Evolutionary conservation across 2,888 invertebrate species (phyloP), one percentile per base, ranked within the genome.

Genomic region (Merodon equestris): DNA sequence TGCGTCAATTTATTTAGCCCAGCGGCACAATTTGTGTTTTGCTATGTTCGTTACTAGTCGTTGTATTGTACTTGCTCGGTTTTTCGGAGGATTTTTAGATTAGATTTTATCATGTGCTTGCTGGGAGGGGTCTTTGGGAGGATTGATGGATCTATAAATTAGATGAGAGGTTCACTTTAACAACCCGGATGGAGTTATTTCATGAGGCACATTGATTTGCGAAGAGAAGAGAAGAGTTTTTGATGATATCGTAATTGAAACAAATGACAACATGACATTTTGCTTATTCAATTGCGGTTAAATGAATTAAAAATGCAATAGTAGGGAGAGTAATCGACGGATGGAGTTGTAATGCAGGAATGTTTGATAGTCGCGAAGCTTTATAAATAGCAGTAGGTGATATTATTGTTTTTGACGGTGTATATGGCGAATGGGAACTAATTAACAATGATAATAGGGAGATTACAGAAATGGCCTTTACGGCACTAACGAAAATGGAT

Each of bases 211-310:
- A 27, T 27, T 27, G 27, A 27, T 27, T 27, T 27, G 7, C 27
- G 3, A 2, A 27, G 7, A 27, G 27, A 27, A 27, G 27, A 50
- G 72, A 40, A 45, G 50, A 72, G 72, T 72, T 27, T 77, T 72
- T 77, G 72, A 72, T 42, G 72, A 77, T 72, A 77, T 72, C 61
- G 61, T 77, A 77, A 77, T 77, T 77, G 77, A 77, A 77, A 77
- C 61, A 67, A 77, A 77, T 77, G 72, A 67, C 77, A 72, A 77
- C 72, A 67, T 72, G 57, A 63, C 72, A 53, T 51, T 61, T 67
- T 66, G 66, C 50, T 60, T 76, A 71, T 66, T 72, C 70, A 71
- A 48, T 76, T 71, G 72, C 18, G 72, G 72, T 57, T 15, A 19
- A 51, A 63, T 36, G 51, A 15, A 51, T 66, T 44, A 53, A 7